A percentile compares a stretch with the other conserved stretches of the same genome.
These are phyloP conservation scores for Urocolius indicus DNA, from an alignment of 2,113 vertebrate species.

Conservation along the genomic window DNA sequence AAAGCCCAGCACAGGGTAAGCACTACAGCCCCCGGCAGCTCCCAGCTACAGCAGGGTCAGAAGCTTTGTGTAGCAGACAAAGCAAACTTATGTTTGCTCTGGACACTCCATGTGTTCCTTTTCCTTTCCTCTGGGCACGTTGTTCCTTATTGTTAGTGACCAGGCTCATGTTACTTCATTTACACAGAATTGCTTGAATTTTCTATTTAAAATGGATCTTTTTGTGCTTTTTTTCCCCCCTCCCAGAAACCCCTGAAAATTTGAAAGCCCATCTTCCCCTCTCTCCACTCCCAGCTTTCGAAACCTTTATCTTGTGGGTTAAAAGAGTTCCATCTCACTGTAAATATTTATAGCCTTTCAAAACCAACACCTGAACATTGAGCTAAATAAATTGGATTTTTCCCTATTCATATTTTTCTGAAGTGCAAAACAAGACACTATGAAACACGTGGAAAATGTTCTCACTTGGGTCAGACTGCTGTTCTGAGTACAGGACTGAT, in stretches of 20 bases:
- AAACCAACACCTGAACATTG: not conserved
- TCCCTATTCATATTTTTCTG: not conserved
- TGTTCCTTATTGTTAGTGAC: not conserved
- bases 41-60: not conserved
- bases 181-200: not conserved
- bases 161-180: not conserved
- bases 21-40: accelerated
- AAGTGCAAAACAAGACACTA: not conserved
- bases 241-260: not conserved
- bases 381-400: not conserved
- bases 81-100: not conserved
- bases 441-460: not conserved
- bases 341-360: not conserved
- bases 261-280: not conserved
- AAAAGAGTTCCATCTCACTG: not conserved
- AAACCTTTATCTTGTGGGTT: not conserved
- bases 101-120: not conserved
- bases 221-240: not conserved
- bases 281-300: not conserved
- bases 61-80: not conserved
- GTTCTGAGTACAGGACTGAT: not conserved
- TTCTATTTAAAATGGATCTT: not conserved
- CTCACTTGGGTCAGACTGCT: constrained; percentile 9
- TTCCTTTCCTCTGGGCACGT: not conserved
- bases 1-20: not conserved